Evolutionary conservation across 2,113 vertebrate genomes (phyloP).

Genomic region (Cyanoramphus novaezelandiae): DNA sequence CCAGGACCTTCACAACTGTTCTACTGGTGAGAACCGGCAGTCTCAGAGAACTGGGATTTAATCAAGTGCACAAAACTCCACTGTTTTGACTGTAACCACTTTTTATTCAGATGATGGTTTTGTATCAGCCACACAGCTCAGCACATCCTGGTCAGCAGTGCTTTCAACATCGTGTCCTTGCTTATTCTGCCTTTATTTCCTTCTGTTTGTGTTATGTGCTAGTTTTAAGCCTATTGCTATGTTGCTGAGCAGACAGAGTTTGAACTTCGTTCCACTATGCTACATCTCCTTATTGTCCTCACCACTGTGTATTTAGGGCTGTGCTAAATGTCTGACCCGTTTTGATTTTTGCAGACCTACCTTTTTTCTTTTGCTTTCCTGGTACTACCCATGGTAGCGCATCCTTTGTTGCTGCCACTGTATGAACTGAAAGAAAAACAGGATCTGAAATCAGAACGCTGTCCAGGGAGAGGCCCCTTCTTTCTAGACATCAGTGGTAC

Average conservation of each 20-base stretch:
- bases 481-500: not conserved
- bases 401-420: not conserved
- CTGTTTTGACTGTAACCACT: accelerated
- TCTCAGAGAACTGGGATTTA: not conserved
- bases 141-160: not conserved
- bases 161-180: not conserved
- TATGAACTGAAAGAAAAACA: not conserved
- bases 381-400: not conserved
- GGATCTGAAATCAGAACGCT: not conserved
- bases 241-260: not conserved
- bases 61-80: accelerated
- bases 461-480: not conserved
- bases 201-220: accelerated
- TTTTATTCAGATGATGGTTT: not conserved
- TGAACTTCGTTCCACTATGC: not conserved
- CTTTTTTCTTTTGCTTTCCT: not conserved
- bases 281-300: not conserved
- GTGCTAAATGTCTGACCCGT: accelerated
- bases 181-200: not conserved
- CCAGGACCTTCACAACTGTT: accelerated
- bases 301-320: not conserved
- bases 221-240: not conserved
- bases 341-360: not conserved
- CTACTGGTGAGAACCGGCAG: accelerated
- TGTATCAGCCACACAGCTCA: not conserved